These are phyloP conservation scores for Poecilia gillii DNA, from an alignment of 2,797 vertebrate species.

Conservation along the genomic window DNA sequence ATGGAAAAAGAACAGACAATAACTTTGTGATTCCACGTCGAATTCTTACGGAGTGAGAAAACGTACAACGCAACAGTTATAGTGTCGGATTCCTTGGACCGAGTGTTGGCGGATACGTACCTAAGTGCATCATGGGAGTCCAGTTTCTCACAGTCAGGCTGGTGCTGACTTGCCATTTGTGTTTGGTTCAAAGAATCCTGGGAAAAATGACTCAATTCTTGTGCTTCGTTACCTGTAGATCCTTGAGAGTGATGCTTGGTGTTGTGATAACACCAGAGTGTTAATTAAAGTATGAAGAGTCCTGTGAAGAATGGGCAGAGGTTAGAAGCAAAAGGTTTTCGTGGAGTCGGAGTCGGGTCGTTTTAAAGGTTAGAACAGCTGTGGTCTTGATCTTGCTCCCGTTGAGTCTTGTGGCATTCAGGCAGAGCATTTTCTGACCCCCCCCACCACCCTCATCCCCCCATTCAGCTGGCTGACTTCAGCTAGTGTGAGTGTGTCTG, in stretches of 20 bases:
- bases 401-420: conserved; percentile 31
- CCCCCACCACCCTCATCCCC: neutral
- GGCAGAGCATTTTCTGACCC: conserved; percentile 30
- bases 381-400: conserved; percentile 28
- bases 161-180: conserved; percentile 12
- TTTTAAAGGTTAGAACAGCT: conserved; percentile 54
- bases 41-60: neutral
- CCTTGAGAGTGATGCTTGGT: neutral
- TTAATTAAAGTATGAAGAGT: neutral
- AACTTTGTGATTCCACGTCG: conserved; percentile 15
- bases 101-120: conserved; percentile 12
- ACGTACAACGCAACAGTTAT: neutral
- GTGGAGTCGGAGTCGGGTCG: neutral
- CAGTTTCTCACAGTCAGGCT: conserved; percentile 1
- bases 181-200: neutral
- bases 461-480: conserved; percentile 52
- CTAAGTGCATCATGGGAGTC: conserved; percentile 11
- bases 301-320: neutral
- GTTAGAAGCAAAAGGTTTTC: neutral
- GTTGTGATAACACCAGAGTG: too few relatives aligned
- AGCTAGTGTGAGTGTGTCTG: conserved; percentile 12
- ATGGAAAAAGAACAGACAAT: conserved; percentile 11
- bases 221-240: neutral
- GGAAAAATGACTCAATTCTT: neutral
- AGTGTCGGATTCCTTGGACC: conserved; percentile 2